Percentiles rank a stretch among this genome's conserved stretches.
These are phyloP conservation scores for Calliphora vomitoria DNA, from an alignment of 2,888 invertebrate genomes.

Conservation along the genomic window DNA sequence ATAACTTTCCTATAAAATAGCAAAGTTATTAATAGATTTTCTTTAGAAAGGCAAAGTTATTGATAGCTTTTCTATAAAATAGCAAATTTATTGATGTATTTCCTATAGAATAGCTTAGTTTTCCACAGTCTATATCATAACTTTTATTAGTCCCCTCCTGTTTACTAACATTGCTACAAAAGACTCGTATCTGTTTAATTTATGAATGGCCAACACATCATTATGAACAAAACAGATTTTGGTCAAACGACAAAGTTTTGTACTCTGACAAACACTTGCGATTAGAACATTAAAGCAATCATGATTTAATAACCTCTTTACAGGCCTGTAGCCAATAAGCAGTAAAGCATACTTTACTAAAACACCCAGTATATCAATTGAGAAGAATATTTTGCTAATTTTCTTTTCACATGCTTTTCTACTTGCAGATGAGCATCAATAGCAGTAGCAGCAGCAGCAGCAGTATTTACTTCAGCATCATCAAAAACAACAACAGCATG, in stretches of 20 bases:
- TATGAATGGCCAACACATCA: background rate
- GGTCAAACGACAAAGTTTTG: background rate
- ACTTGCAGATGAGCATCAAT: conserved; percentile 54
- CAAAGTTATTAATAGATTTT: background rate
- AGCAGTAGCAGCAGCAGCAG: conserved; percentile 8
- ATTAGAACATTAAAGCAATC: background rate
- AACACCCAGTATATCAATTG: too few relatives aligned
- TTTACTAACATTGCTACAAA: too few relatives aligned
- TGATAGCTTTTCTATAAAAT: background rate
- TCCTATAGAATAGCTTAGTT: background rate
- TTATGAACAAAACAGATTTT: background rate
- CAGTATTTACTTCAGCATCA: background rate
- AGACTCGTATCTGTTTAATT: background rate
- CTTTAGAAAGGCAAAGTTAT: background rate
- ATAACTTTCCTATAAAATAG: too few relatives aligned
- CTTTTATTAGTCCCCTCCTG: background rate
- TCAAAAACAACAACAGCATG: conserved; percentile 15
- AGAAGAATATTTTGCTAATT: background rate
- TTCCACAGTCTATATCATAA: too few relatives aligned
- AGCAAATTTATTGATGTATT: background rate
- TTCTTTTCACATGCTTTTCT: background rate
- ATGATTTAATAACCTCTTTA: conserved; percentile 31
- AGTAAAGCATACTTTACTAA: background rate
- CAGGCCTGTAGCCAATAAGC: background rate
- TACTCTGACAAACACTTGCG: background rate